A percentile compares a stretch with the other conserved stretches of the same genome.
These are phyloP conservation scores for Scotopteryx bipunctaria DNA, from an alignment of 2,888 invertebrate genomes.

Conservation along the genomic window DNA sequence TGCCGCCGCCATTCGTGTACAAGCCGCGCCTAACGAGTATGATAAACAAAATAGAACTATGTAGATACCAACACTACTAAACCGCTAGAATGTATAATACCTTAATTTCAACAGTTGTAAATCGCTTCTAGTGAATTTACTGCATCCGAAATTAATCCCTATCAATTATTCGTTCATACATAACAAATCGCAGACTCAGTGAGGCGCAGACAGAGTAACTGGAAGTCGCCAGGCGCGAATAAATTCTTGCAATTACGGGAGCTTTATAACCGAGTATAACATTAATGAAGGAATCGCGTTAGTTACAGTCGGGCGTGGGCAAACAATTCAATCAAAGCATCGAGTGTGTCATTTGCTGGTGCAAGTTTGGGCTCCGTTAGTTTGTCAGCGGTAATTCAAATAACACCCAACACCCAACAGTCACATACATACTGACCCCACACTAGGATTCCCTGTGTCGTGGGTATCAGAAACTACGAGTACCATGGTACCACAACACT, in stretches of 20 bases:
- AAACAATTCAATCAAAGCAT: slow-evolving; percentile 57
- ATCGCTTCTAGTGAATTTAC: too few relatives aligned
- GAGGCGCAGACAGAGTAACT: slow-evolving; percentile 22
- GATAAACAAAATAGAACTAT: too few relatives aligned
- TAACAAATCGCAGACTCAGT: slow-evolving; percentile 16
- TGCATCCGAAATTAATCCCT: slow-evolving; percentile 4
- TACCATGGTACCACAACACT: too few relatives aligned
- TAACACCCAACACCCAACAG: not conserved
- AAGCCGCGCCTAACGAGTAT: too few relatives aligned
- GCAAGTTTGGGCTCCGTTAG: slow-evolving; percentile 11
- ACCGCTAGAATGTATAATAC: too few relatives aligned
- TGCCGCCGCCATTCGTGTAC: too few relatives aligned
- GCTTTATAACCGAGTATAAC: slow-evolving; percentile 49
- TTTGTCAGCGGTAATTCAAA: slow-evolving; percentile 12
- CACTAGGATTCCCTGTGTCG: too few relatives aligned
- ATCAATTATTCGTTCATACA: slow-evolving; percentile 16
- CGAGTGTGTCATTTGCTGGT: slow-evolving; percentile 48
- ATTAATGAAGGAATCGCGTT: slow-evolving; percentile 56
- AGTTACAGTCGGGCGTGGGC: slow-evolving; percentile 45
- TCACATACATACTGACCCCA: too few relatives aligned
- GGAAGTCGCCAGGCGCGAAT: slow-evolving; percentile 33
- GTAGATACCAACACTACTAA: too few relatives aligned
- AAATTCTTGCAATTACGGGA: slow-evolving; percentile 35
- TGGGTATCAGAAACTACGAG: too few relatives aligned
- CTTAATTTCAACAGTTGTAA: too few relatives aligned